phyloP scores from a whole-genome alignment of 2,113 vertebrate species.

The Austrofundulus limnaeus region DNA sequence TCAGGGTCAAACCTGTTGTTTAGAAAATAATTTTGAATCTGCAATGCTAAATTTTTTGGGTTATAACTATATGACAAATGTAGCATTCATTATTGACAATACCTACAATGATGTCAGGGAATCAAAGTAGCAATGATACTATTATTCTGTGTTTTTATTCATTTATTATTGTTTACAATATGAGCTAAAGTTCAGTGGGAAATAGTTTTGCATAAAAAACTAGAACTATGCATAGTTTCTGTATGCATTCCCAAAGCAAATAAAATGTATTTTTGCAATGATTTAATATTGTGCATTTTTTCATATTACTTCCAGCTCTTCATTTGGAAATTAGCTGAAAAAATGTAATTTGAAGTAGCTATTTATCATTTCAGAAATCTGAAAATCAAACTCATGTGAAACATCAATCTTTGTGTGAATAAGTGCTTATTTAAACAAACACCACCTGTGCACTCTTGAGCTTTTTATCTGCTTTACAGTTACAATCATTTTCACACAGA shows the following conservation, averaged over 20 bases:
- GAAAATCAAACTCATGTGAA: conserved; percentile 21
- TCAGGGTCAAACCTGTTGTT: not conserved
- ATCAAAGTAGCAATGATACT: no score
- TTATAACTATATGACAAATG: not conserved
- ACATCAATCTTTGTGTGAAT: conserved; percentile 49
- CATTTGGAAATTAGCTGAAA: not conserved
- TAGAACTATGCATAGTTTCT: no score
- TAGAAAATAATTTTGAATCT: not conserved
- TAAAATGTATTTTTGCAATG: no score
- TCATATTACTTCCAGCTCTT: not conserved
- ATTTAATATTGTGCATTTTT: not conserved
- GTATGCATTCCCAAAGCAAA: no score
- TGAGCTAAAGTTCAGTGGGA: not conserved
- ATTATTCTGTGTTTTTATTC: not conserved
- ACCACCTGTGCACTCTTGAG: conserved; percentile 22
- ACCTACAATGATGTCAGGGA: no score
- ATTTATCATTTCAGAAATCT: not conserved
- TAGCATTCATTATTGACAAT: not conserved
- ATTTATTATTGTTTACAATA: not conserved
- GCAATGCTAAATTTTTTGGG: not conserved
- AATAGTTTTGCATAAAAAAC: no score
- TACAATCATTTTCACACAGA: conserved; percentile 63
- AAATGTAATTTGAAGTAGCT: not conserved
- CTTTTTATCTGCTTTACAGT: conserved; percentile 59
- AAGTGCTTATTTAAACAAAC: conserved; percentile 48